phyloP scores from a whole-genome alignment of 1,140 invertebrate species.

The Caligus rogercresseyi region DNA sequence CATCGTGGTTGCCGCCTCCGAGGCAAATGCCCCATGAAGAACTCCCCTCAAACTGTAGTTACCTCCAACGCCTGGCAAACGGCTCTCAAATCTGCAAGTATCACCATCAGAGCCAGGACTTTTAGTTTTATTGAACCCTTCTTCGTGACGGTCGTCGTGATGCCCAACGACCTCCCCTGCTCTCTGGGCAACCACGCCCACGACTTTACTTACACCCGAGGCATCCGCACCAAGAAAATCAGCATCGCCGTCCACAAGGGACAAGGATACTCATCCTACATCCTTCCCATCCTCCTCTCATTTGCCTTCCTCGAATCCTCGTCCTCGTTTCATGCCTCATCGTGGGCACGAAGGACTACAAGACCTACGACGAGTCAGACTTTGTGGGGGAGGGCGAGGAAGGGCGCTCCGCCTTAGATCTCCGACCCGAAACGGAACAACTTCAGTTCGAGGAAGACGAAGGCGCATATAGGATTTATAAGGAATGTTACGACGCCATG shows the following conservation, averaged over 20 bases:
- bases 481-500: not conserved
- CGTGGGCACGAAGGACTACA: not conserved
- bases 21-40: not conserved
- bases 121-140: conserved; percentile 1
- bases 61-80: conserved; percentile 2
- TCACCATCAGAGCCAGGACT: conserved; percentile 1
- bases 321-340: not conserved
- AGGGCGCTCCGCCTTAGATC: not conserved
- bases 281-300: not conserved
- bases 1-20: conserved; percentile 11
- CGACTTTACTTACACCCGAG: not conserved
- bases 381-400: not conserved
- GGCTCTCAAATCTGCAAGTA: not conserved
- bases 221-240: not conserved
- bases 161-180: not conserved
- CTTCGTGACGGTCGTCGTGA: conserved; percentile 5
- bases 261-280: not conserved
- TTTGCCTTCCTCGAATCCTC: not conserved
- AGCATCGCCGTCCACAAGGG: not conserved
- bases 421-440: not conserved
- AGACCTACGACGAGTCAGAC: not conserved
- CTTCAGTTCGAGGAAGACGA: not conserved
- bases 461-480: not conserved
- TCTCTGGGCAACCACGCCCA: not conserved
- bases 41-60: not conserved